These are phyloP conservation scores for Myotis brandtii DNA, from an alignment of 2,113 vertebrate species.

Conservation along the genomic window DNA sequence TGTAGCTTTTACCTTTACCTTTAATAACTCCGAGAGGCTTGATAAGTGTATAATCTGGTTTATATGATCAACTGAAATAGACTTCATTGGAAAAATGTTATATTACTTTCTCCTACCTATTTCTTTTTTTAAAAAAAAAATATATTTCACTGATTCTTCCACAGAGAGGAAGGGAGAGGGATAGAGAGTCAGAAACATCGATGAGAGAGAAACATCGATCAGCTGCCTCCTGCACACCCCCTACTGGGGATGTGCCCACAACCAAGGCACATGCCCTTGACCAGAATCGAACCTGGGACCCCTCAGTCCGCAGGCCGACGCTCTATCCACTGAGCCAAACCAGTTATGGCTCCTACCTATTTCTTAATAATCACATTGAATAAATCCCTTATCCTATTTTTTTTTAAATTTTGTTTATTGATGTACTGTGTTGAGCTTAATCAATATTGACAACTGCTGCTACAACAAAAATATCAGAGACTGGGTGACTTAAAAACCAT, in stretches of 20 bases:
- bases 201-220: too few relatives aligned
- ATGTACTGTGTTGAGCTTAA: neutral
- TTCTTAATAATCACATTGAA: neutral
- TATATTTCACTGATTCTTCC: too few relatives aligned
- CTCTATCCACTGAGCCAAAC: too few relatives aligned
- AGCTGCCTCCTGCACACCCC: too few relatives aligned
- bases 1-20: neutral
- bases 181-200: too few relatives aligned
- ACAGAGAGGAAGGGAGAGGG: too few relatives aligned
- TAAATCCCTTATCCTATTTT: neutral
- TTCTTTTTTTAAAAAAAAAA: neutral
- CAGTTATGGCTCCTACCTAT: neutral
- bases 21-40: neutral
- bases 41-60: neutral
- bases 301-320: too few relatives aligned
- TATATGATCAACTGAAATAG: neutral
- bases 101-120: neutral
- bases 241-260: too few relatives aligned
- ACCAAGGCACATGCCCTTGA: too few relatives aligned
- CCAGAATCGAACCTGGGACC: too few relatives aligned
- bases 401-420: neutral
- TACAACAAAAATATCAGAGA: neutral
- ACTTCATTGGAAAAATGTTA: conserved; percentile 17
- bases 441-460: neutral
- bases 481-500: neutral